Base-by-base conservation (phyloP, 2,888 invertebrate species). In the Mycalesis mineus region DNA sequence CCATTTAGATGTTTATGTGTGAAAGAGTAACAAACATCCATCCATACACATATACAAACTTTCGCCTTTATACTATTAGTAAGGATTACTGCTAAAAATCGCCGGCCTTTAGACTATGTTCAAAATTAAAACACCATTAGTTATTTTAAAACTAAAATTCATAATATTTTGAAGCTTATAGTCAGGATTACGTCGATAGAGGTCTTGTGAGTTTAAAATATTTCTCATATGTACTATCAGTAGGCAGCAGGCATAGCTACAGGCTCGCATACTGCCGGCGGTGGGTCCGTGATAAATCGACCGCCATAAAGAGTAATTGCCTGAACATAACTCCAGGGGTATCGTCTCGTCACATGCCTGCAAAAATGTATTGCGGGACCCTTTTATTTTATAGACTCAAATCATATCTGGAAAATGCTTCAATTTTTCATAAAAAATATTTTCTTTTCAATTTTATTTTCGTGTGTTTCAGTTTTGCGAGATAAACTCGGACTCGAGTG, bases 251-350 rank as follows among this genome's bases (percentile, higher is more conserved):
- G 28, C 1, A n/a, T 13, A 49, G n/a, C 6, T 49, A 39, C 39
- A 49, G 13, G 37, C 8, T 14, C 8, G 39, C 36, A 49, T 39
- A 51, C 51, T 52, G 48, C 37, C 41, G 55, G 58, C 58, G 58
- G 39, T 55, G 51, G n/a, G 28, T 8, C 5, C 31, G 49, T 22
- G 13, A 49, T 39, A 55, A 48, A 52, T 48, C n/a, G 40, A 37
- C 28, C 37, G 56, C 17, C 29, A 48, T 56, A 60, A 59, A 60
- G 39, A 52, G 56, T 60, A 60, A 60, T 60, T 53, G 59, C 42
- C 29, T 15, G 48, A 36, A 52, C 56, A 42, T 48, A 52, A 50
- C 49, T 58, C 39, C 31, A 22, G 37, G 51, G 39, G 42, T 51
- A 57, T 47, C 51, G 51, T 36, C 22, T 37, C 49, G 9, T 49